Percentiles rank a stretch among this genome's conserved stretches.
Evolutionary conservation across 2,797 vertebrate species (phyloP).

Genomic region (Hemitrygon akajei): DNA sequence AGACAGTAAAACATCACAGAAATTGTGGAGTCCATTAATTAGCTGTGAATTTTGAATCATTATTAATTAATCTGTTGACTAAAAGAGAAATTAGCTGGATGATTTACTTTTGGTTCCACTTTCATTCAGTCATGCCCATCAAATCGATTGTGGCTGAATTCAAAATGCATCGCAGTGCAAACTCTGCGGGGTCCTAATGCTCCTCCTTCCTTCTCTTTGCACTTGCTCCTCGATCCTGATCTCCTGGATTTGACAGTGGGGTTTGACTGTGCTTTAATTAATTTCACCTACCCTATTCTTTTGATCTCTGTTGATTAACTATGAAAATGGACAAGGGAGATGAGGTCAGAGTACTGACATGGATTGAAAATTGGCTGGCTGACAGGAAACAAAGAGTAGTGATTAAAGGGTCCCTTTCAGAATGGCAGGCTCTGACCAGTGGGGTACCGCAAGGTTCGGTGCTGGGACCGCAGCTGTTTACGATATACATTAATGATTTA

Average conservation of each 20-base stretch:
- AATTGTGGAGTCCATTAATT: not conserved
- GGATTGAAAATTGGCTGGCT: too few relatives aligned
- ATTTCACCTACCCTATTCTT: not conserved
- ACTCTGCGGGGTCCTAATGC: not conserved
- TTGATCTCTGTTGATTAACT: not conserved
- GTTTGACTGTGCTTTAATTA: not conserved
- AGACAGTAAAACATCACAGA: not conserved
- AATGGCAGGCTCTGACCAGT: too few relatives aligned
- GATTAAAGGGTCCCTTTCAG: too few relatives aligned
- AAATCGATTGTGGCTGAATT: not conserved
- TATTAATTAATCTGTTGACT: slow-evolving; percentile 9
- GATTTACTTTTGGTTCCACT: not conserved
- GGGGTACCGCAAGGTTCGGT: too few relatives aligned
- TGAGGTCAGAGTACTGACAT: too few relatives aligned
- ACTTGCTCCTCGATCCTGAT: not conserved
- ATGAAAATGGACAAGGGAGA: too few relatives aligned
- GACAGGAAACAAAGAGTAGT: too few relatives aligned
- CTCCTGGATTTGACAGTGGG: not conserved
- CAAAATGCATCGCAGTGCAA: not conserved
- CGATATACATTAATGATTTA: too few relatives aligned
- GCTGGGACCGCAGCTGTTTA: too few relatives aligned
- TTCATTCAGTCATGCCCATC: not conserved
- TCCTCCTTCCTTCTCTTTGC: not conserved
- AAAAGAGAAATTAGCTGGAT: not conserved
- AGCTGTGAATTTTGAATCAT: not conserved